Conservation (phyloP, 2,797 vertebrate species). For the Strix occidentalis region DNA sequence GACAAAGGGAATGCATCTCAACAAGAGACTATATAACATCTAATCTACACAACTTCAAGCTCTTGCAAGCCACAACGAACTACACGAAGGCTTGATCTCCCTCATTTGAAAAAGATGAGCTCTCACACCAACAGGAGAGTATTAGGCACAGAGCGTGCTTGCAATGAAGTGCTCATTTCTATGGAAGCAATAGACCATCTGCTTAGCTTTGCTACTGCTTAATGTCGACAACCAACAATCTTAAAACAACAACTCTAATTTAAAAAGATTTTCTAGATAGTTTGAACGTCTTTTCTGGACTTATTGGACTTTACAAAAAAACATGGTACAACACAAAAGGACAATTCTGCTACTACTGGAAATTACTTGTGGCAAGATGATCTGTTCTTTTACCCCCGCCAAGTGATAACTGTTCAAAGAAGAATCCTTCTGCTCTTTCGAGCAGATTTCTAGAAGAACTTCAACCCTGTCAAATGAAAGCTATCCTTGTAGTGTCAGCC, state of each 20-base stretch:
- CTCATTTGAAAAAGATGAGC: not conserved
- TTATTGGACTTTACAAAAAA: not conserved
- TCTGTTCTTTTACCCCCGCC: not conserved
- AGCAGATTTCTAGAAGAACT: not conserved
- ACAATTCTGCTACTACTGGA: not conserved
- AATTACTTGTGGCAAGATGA: not conserved
- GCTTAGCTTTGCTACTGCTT: not conserved
- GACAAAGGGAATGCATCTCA: not conserved
- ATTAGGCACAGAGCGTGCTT: not conserved
- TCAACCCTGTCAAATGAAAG: not conserved
- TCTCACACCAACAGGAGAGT: not conserved
- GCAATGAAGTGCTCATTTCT: not conserved
- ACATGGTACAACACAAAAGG: not conserved
- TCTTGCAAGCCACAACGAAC: not conserved
- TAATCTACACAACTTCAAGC: not conserved
- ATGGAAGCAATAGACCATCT: not conserved
- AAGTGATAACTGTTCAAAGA: not conserved
- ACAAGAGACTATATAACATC: not conserved
- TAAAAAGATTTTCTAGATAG: not conserved
- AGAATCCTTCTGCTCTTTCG: not conserved
- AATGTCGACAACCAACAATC: not conserved
- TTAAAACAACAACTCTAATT: not conserved
- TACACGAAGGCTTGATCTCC: not conserved
- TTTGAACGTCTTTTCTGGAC: not conserved
- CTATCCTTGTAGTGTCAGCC: not conserved